phyloP scores from a whole-genome alignment of 2,888 invertebrate species.

The Dione vanillae region DNA sequence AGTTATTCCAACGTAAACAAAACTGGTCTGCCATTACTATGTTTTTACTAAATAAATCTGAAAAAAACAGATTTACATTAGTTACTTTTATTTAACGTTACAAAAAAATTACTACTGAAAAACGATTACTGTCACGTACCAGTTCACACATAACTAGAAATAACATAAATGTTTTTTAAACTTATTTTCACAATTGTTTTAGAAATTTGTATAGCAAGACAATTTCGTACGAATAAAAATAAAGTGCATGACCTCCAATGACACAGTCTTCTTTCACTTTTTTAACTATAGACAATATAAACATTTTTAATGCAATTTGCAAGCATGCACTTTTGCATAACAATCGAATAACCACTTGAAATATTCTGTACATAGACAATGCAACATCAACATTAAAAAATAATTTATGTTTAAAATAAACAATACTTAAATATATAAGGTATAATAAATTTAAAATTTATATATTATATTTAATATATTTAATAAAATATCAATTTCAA shows the following conservation, averaged over 20 bases:
- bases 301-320: conserved; percentile 42
- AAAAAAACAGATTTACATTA: conserved; percentile 54
- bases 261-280: conserved; percentile 76
- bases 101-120: conserved; percentile 10
- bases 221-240: conserved; percentile 72
- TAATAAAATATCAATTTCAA: too few relatives aligned
- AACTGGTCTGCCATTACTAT: conserved; percentile 86
- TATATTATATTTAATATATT: too few relatives aligned
- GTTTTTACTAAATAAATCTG: conserved; percentile 58
- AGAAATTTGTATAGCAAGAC: conserved; percentile 44
- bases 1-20: conserved; percentile 90
- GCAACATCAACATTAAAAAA: too few relatives aligned
- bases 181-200: conserved; percentile 43
- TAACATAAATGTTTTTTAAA: conserved; percentile 45
- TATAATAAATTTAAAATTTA: background rate
- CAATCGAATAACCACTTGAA: background rate
- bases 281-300: conserved; percentile 53
- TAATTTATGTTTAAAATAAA: too few relatives aligned
- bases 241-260: conserved; percentile 81
- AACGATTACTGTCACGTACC: conserved; percentile 40
- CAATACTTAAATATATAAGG: background rate
- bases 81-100: conserved; percentile 32
- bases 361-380: background rate
- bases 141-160: conserved; percentile 46
- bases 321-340: conserved; percentile 31